phyloP scores from a whole-genome alignment of 2,797 vertebrate genomes.

The Scarus forsteni region DNA sequence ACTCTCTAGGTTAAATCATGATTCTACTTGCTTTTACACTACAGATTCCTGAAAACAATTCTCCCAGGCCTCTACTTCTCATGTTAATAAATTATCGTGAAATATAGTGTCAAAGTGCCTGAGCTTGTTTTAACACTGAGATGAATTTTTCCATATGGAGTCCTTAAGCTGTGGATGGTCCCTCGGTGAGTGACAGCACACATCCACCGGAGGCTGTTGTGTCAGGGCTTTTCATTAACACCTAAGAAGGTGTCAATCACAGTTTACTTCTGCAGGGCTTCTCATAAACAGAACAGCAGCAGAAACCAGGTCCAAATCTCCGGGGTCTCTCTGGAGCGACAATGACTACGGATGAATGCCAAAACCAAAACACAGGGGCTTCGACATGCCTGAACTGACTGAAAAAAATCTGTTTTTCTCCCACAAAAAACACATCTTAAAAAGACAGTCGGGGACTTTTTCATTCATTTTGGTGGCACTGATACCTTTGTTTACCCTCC shows the following conservation, averaged over 20 bases:
- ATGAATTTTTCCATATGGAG: constrained; percentile 34
- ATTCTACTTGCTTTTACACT: neutral
- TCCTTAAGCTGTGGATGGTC: constrained; percentile 19
- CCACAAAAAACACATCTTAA: neutral
- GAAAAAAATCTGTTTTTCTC: neutral
- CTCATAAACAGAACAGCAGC: constrained; percentile 73
- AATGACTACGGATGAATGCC: constrained; percentile 1
- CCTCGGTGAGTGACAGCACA: constrained; percentile 56
- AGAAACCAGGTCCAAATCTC: constrained; percentile 42
- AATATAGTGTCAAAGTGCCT: constrained; percentile 6
- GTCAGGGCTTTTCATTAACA: constrained; percentile 80
- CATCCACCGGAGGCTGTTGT: constrained; percentile 57
- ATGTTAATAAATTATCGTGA: constrained; percentile 35
- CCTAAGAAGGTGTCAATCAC: constrained; percentile 77
- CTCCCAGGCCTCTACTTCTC: constrained; percentile 24
- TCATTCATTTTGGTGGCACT: neutral
- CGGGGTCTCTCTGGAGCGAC: constrained; percentile 5
- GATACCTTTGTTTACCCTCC: too few relatives aligned
- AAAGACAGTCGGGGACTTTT: neutral
- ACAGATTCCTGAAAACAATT: too few relatives aligned
- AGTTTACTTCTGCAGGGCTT: constrained; percentile 46
- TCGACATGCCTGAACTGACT: constrained; percentile 6
- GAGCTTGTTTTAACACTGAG: constrained; percentile 19
- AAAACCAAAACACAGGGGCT: constrained; percentile 18
- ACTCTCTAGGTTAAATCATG: too few relatives aligned